These are phyloP conservation scores for Salvelinus fontinalis DNA, from an alignment of 2,113 vertebrate species.

Conservation along the genomic window DNA sequence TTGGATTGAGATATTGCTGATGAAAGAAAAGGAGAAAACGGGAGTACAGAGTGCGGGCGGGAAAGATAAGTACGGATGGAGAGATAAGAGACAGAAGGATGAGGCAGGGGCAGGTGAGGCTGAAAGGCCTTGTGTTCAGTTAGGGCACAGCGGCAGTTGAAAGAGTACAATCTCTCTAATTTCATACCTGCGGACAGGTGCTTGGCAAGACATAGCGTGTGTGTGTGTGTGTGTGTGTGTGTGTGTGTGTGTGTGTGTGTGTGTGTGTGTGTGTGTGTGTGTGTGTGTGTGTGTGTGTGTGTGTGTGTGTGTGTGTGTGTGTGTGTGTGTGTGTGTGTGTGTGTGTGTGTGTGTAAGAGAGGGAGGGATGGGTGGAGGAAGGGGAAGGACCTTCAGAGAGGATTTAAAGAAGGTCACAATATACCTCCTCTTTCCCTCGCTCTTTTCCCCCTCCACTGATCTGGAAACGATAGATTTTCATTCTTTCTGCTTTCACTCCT, in stretches of 20 bases:
- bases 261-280: no score
- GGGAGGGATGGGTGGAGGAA: neutral
- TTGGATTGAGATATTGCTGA: conserved; percentile 43
- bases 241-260: neutral
- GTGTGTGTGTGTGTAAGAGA: no score
- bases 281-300: no score
- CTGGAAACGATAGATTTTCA: conserved; percentile 66
- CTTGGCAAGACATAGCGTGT: conserved; percentile 55
- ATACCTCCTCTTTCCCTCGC: conserved; percentile 20
- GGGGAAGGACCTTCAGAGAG: conserved; percentile 52
- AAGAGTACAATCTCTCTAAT: conserved; percentile 43
- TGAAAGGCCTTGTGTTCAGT: conserved; percentile 31
- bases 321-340: no score
- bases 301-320: no score
- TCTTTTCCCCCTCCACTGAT: conserved; percentile 56
- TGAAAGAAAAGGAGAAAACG: conserved; percentile 53
- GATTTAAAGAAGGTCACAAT: conserved; percentile 68
- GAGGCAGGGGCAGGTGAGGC: conserved; percentile 16
- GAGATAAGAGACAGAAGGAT: neutral
- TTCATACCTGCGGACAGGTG: conserved; percentile 76
- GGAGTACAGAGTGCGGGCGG: conserved; percentile 8
- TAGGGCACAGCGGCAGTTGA: conserved; percentile 22
- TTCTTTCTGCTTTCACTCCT: conserved; percentile 56
- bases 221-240: neutral
- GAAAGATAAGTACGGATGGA: neutral